These are phyloP conservation scores for Corynorhinus townsendii DNA, from an alignment of 2,113 vertebrate genomes.

Conservation along the genomic window DNA sequence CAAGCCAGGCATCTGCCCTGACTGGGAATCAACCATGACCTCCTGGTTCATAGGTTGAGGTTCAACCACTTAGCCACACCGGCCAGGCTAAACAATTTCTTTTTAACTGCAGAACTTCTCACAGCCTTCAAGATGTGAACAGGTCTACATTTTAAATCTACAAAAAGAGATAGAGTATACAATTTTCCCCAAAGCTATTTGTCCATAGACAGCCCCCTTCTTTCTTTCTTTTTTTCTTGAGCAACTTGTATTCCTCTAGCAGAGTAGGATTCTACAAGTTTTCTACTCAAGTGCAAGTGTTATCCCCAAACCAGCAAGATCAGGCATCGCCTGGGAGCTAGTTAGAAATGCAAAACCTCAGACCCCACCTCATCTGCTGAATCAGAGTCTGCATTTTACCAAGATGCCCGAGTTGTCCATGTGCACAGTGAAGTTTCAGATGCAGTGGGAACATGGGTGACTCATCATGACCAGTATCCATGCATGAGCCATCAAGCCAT, in stretches of 20 bases:
- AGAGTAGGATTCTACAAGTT: background rate
- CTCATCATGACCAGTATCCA: background rate
- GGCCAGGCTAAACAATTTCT: background rate
- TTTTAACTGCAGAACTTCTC: background rate
- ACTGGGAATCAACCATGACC: no score
- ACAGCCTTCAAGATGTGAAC: background rate
- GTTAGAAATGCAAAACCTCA: background rate
- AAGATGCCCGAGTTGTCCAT: background rate
- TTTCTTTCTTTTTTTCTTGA: background rate
- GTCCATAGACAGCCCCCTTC: background rate
- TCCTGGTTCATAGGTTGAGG: no score
- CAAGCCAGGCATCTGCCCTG: no score
- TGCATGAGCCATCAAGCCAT: background rate
- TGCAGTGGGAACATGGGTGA: background rate
- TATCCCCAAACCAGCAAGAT: background rate
- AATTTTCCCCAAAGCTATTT: background rate
- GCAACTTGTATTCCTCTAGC: background rate
- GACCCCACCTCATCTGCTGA: background rate
- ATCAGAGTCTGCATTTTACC: background rate
- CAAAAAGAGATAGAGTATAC: background rate
- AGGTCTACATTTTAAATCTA: background rate
- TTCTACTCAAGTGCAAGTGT: background rate
- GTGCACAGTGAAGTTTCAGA: background rate
- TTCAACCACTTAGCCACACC: no score
- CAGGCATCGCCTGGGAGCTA: background rate